Evolutionary conservation across 2,113 vertebrate species (phyloP).

Genomic region (Heterotilapia buettikoferi): DNA sequence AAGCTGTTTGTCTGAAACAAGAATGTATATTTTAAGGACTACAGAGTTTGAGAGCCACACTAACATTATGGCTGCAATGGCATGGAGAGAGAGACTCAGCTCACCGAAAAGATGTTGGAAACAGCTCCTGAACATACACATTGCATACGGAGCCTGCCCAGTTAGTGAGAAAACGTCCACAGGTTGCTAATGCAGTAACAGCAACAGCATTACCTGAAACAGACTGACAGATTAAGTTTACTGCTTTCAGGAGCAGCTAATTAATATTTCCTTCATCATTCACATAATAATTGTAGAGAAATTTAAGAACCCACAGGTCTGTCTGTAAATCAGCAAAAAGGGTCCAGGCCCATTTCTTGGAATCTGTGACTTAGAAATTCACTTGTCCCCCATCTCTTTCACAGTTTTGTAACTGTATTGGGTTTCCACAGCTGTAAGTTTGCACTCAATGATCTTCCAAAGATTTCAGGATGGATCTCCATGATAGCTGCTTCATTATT

Average conservation of each 20-base stretch:
- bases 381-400: not conserved
- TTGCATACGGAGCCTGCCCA: slow-evolving; percentile 50
- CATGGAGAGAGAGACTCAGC: not conserved
- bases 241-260: not conserved
- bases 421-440: not conserved
- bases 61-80: not conserved
- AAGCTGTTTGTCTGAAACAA: slow-evolving; percentile 70
- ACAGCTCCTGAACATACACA: slow-evolving; percentile 67
- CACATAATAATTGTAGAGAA: not conserved
- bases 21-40: not conserved
- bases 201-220: slow-evolving; percentile 40
- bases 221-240: not conserved
- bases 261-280: not conserved
- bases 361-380: not conserved
- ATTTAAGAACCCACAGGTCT: not conserved
- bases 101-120: slow-evolving; percentile 68
- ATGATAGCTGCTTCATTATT: not conserved
- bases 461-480: not conserved
- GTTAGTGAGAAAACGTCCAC: slow-evolving; percentile 52
- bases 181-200: slow-evolving; percentile 44
- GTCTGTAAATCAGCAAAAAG: not conserved
- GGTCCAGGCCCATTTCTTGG: not conserved
- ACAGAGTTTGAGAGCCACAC: not conserved
- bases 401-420: not conserved
- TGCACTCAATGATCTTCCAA: not conserved